phyloP scores from a whole-genome alignment of 1,140 invertebrate species.

The Coptotermes formosanus region DNA sequence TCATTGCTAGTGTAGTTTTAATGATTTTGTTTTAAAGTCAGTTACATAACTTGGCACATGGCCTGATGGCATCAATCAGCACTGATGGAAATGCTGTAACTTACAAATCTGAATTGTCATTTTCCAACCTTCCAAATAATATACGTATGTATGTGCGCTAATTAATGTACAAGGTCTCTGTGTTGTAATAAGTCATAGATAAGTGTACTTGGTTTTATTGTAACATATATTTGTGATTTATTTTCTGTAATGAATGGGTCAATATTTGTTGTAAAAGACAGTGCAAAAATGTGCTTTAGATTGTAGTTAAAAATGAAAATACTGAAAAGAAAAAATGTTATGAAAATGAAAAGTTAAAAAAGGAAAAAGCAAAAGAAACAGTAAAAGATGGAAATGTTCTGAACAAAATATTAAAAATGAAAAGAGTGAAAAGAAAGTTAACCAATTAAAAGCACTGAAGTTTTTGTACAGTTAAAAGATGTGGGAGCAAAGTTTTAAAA shows the following conservation, averaged over 20 bases:
- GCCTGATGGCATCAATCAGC: background rate
- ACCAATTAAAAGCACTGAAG: background rate
- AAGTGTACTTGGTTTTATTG: background rate
- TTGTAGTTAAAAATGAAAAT: background rate
- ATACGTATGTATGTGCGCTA: background rate
- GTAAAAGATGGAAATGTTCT: background rate
- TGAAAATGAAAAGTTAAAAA: background rate
- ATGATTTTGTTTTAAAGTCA: background rate
- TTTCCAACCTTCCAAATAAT: background rate
- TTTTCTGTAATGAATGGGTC: background rate
- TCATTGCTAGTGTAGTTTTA: slow-evolving; percentile 19
- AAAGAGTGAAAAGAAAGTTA: background rate
- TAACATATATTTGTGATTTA: background rate
- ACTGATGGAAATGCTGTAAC: background rate
- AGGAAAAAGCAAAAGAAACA: background rate
- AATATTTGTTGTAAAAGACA: background rate
- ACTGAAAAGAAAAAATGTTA: background rate
- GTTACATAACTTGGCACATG: background rate
- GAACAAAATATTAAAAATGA: background rate
- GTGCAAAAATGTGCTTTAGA: background rate
- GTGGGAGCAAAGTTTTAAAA: background rate
- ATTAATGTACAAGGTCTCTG: background rate
- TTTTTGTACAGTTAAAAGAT: background rate
- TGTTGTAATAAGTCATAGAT: background rate
- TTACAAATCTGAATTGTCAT: background rate